Evolutionary conservation across 1,140 invertebrate species (phyloP).

Genomic region (Saxidomus purpurata): DNA sequence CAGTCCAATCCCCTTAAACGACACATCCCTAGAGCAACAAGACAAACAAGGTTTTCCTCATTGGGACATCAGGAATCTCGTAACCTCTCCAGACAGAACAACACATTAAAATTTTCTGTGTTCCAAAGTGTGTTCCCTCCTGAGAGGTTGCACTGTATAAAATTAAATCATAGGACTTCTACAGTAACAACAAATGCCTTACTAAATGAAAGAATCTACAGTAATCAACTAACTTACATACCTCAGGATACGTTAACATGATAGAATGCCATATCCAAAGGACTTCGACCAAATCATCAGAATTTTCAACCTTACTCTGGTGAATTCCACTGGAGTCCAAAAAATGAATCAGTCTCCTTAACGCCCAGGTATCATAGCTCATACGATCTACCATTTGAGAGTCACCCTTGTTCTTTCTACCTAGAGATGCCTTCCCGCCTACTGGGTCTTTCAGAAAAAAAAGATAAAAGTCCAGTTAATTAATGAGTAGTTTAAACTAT

Average conservation of each 20-base stretch:
- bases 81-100: no score
- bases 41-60: no score
- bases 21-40: no score
- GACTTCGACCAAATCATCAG: background rate
- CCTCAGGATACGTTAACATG: conserved; percentile 41
- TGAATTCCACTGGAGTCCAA: conserved; percentile 7
- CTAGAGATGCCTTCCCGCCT: background rate
- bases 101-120: no score
- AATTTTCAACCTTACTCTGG: background rate
- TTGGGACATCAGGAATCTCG: no score
- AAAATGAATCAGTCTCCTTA: conserved; percentile 36
- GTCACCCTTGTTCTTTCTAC: background rate
- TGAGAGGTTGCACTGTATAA: no score
- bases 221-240: background rate
- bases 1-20: no score
- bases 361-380: background rate
- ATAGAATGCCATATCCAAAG: conserved; percentile 56
- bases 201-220: no score
- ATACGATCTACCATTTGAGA: background rate
- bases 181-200: no score
- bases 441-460: background rate
- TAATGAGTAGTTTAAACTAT: background rate
- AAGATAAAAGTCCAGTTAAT: background rate
- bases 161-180: no score
- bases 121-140: no score